A percentile compares a stretch with the other conserved stretches of the same genome.
phyloP scores from a whole-genome alignment of 2,113 vertebrate species.

The Grallaria varia region DNA sequence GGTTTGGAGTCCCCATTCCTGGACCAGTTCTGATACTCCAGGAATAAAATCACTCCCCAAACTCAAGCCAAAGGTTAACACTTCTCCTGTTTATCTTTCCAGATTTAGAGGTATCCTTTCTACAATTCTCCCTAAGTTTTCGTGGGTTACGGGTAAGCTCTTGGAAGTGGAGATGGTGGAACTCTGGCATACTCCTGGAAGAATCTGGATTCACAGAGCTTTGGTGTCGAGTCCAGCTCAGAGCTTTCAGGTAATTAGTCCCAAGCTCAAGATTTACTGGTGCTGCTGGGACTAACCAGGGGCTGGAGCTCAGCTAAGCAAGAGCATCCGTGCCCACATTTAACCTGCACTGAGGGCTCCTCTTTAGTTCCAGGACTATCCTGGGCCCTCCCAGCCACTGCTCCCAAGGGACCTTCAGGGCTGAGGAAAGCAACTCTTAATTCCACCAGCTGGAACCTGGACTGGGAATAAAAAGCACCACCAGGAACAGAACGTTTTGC shows the following conservation, averaged over 20 bases:
- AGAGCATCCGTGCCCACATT: neutral
- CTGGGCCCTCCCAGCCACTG: neutral
- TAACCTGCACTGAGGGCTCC: neutral
- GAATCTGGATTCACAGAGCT: neutral
- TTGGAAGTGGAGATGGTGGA: accelerated
- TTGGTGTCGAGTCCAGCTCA: neutral
- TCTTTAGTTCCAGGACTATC: neutral
- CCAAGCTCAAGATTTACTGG: neutral
- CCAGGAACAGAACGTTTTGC: neutral
- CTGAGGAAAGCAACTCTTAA: neutral
- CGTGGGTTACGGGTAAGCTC: accelerated
- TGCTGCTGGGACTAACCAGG: neutral
- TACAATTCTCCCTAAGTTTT: neutral
- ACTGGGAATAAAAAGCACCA: neutral
- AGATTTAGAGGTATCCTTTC: neutral
- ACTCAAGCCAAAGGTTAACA: neutral
- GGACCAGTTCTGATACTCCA: neutral
- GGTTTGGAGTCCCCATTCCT: neutral
- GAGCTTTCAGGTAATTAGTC: neutral
- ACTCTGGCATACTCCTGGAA: neutral
- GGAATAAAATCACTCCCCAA: neutral
- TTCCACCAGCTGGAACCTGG: neutral
- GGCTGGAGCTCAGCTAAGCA: neutral
- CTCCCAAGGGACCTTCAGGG: neutral
- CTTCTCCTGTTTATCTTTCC: neutral